These are phyloP conservation scores for Trialeurodes vaporariorum DNA, from an alignment of 1,140 invertebrate genomes.

Conservation along the genomic window DNA sequence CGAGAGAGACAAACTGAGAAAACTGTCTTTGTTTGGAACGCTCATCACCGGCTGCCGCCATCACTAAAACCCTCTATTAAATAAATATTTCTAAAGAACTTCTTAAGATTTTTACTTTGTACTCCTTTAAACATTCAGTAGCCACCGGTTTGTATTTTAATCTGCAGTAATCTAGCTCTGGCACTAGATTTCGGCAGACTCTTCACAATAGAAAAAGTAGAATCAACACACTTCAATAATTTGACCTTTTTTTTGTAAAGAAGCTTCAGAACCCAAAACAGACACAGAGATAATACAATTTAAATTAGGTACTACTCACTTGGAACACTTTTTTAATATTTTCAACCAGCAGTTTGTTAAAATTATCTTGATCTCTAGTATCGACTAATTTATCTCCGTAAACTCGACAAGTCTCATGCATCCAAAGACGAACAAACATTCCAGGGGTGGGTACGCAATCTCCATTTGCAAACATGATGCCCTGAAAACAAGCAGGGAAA, in stretches of 20 bases:
- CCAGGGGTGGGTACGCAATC: conserved; percentile 58
- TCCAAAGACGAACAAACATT: conserved; percentile 66
- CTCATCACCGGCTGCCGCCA: too few relatives aligned
- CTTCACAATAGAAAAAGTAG: too few relatives aligned
- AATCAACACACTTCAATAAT: too few relatives aligned
- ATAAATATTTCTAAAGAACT: too few relatives aligned
- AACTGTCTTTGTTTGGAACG: too few relatives aligned
- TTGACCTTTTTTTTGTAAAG: conserved; percentile 8
- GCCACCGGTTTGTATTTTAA: neutral
- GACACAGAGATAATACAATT: too few relatives aligned
- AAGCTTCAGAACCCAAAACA: too few relatives aligned
- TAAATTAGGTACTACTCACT: too few relatives aligned
- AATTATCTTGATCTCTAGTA: conserved; percentile 53
- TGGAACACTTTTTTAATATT: conserved; percentile 75
- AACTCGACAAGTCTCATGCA: conserved; percentile 79
- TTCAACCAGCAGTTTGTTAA: conserved; percentile 60
- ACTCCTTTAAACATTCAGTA: neutral
- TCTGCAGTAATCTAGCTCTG: neutral
- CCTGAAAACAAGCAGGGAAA: conserved; percentile 48
- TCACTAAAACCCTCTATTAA: too few relatives aligned
- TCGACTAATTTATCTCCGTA: conserved; percentile 82
- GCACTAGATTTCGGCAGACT: neutral
- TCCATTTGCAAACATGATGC: conserved; percentile 72
- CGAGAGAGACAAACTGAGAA: too few relatives aligned
- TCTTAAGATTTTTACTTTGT: too few relatives aligned